Evolutionary conservation across 2,113 vertebrate species (phyloP).

Genomic region (Notechis scutatus): DNA sequence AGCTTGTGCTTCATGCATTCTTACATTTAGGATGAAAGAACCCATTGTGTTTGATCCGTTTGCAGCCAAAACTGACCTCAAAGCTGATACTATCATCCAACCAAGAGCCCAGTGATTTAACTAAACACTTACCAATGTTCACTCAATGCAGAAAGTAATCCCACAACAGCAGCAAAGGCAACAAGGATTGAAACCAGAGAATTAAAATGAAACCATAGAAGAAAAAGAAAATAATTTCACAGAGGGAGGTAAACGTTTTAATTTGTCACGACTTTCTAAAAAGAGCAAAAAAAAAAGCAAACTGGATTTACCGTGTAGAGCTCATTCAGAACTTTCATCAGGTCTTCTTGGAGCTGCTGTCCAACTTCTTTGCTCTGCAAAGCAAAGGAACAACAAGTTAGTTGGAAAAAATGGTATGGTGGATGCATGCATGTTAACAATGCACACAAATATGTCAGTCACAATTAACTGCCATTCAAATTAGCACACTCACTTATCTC

Average conservation of each 20-base stretch:
- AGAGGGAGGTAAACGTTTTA: conserved; percentile 39
- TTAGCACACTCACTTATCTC: conserved; percentile 42
- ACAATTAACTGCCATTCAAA: conserved; percentile 46
- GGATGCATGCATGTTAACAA: not conserved
- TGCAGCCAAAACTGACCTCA: not conserved
- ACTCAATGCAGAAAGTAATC: not conserved
- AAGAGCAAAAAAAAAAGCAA: conserved; percentile 33
- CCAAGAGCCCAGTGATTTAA: not conserved
- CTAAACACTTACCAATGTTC: not conserved
- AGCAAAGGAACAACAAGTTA: conserved; percentile 65
- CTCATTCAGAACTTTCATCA: conserved; percentile 97
- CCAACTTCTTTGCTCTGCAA: conserved; percentile 97
- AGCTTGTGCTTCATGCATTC: not conserved
- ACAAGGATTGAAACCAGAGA: conserved; percentile 12
- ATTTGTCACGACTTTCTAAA: conserved; percentile 34
- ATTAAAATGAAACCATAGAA: not conserved
- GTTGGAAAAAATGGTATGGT: conserved; percentile 44
- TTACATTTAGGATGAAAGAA: not conserved
- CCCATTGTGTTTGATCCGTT: not conserved
- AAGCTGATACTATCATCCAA: not conserved
- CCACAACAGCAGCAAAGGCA: not conserved
- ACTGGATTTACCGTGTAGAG: conserved; percentile 87
- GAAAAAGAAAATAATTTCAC: conserved; percentile 12
- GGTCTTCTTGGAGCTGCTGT: conserved; percentile 92
- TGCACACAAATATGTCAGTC: conserved; percentile 33